phyloP scores from a whole-genome alignment of 2,888 invertebrate species.

The Crossocerus cetratus region DNA sequence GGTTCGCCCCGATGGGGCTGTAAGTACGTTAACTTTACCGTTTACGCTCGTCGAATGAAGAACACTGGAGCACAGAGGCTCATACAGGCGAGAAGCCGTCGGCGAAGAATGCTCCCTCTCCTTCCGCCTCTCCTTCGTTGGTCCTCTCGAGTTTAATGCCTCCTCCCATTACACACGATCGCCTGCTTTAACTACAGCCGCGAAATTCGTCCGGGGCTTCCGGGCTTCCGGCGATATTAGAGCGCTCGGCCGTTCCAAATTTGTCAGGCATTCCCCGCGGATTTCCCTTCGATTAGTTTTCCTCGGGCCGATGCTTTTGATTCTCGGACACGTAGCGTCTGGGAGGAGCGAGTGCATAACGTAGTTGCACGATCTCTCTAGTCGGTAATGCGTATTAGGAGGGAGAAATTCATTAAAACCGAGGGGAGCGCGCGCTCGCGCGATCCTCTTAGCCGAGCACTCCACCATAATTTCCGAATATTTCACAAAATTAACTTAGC shows the following conservation, averaged over 20 bases:
- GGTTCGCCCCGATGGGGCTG: conserved; percentile 37
- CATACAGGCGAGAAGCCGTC: conserved; percentile 28
- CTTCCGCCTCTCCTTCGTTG: neutral
- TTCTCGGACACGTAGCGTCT: too few relatives aligned
- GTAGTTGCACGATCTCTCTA: conserved; percentile 4
- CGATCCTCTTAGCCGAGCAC: conserved; percentile 3
- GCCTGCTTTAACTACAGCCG: neutral
- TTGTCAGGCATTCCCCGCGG: neutral
- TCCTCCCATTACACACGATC: neutral
- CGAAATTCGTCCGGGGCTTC: neutral
- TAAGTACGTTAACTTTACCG: conserved; percentile 53
- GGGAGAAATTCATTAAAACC: conserved; percentile 30
- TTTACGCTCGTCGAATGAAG: conserved; percentile 46
- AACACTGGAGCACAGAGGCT: conserved; percentile 11
- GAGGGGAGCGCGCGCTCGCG: neutral
- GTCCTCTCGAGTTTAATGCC: conserved; percentile 2
- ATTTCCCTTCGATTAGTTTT: neutral
- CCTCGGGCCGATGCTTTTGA: neutral
- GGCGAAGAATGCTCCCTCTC: neutral
- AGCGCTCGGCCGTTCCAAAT: neutral
- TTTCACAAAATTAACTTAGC: conserved; percentile 42
- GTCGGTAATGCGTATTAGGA: conserved; percentile 26
- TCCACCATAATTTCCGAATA: conserved; percentile 40
- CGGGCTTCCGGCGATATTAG: neutral
- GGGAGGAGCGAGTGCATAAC: too few relatives aligned